These are phyloP conservation scores for Eupithecia inturbata DNA, from an alignment of 2,888 invertebrate species.

Conservation along the genomic window DNA sequence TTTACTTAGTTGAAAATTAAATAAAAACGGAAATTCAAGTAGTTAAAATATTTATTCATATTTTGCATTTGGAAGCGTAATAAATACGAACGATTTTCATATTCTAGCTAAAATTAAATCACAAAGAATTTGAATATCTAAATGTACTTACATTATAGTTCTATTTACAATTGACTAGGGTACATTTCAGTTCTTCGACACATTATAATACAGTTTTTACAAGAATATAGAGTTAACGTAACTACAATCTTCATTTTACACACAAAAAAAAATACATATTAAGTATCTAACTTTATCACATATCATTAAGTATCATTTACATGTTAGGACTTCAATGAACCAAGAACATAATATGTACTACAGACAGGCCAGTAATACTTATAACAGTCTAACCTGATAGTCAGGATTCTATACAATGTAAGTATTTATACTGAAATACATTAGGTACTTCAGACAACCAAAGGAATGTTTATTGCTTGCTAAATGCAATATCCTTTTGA, in stretches of 20 bases:
- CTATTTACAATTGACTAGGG: conserved; percentile 84
- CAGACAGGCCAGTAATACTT: conserved; percentile 43
- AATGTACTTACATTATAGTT: conserved; percentile 60
- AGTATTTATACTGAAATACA: conserved; percentile 38
- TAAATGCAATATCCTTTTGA: conserved; percentile 27
- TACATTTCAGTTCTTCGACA: conserved; percentile 83
- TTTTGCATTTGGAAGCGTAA: conserved; percentile 83
- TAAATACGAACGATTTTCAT: conserved; percentile 80
- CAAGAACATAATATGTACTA: conserved; percentile 72
- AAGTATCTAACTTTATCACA: conserved; percentile 82
- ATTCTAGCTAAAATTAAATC: conserved; percentile 82
- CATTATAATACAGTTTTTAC: conserved; percentile 61
- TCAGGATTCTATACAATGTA: conserved; percentile 19
- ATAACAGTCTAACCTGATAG: conserved; percentile 28
- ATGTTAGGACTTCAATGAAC: conserved; percentile 59
- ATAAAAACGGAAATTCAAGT: conserved; percentile 65
- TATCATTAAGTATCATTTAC: conserved; percentile 56
- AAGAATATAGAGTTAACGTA: conserved; percentile 59
- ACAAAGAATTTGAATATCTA: conserved; percentile 74
- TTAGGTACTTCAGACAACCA: conserved; percentile 12
- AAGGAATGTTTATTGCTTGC: conserved; percentile 56
- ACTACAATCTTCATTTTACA: conserved; percentile 48
- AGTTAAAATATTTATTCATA: conserved; percentile 83
- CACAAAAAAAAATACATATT: conserved; percentile 54
- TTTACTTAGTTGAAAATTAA: conserved; percentile 25